phyloP scores from a whole-genome alignment of 2,888 invertebrate species.

The Acleris cristana region DNA sequence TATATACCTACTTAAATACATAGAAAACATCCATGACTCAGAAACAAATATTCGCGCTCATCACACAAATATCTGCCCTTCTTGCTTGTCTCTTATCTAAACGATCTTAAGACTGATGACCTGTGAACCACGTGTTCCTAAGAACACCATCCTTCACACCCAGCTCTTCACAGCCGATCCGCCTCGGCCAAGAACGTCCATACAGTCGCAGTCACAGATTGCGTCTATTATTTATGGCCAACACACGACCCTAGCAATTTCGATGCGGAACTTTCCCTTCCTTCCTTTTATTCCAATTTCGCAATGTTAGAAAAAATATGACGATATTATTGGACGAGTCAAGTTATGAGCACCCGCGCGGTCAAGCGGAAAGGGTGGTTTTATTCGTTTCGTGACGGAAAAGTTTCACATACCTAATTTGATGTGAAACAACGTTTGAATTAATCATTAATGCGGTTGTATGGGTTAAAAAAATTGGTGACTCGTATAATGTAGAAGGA shows the following conservation, averaged over 20 bases:
- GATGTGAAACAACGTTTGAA: conserved; percentile 41
- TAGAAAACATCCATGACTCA: too few relatives aligned
- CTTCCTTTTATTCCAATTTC: conserved; percentile 78
- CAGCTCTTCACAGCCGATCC: conserved; percentile 16
- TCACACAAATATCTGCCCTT: too few relatives aligned
- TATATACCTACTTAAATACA: too few relatives aligned
- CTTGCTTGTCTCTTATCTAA: too few relatives aligned
- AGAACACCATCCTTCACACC: conserved; percentile 3
- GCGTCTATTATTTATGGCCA: conserved; percentile 79
- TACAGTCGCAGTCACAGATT: conserved; percentile 67
- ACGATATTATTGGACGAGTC: conserved; percentile 78
- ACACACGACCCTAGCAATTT: conserved; percentile 75
- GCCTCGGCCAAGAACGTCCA: conserved; percentile 39
- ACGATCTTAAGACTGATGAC: neutral
- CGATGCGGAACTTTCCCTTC: conserved; percentile 73
- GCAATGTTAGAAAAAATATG: conserved; percentile 80
- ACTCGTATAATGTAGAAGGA: neutral
- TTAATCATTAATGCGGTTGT: conserved; percentile 21
- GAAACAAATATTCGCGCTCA: too few relatives aligned
- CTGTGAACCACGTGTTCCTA: conserved; percentile 1
- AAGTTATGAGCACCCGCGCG: conserved; percentile 67
- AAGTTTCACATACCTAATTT: conserved; percentile 43
- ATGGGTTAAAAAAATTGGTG: conserved; percentile 1
- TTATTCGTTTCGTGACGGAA: conserved; percentile 52
- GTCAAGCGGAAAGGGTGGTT: conserved; percentile 74